Conservation (phyloP, 2,113 vertebrate species). For the Tonatia bakeri region DNA sequence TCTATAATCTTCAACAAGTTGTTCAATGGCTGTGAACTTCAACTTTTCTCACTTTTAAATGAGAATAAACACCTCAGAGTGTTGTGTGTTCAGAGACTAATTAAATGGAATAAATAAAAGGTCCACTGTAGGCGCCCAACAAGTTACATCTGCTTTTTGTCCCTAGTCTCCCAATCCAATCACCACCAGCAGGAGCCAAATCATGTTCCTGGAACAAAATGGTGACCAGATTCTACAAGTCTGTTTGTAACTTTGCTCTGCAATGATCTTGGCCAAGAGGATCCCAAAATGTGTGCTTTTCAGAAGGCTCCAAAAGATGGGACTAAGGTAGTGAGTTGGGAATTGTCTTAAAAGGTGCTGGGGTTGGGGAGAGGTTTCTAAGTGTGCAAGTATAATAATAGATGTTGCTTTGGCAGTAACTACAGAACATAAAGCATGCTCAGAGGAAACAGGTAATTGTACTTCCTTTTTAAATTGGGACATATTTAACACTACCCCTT, state of each 20-base stretch:
- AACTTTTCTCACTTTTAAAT: neutral
- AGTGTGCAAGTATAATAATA: neutral
- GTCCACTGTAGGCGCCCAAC: rapidly evolving
- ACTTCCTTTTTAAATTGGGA: neutral
- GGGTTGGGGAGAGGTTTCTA: rapidly evolving
- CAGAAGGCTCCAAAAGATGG: neutral
- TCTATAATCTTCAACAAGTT: neutral
- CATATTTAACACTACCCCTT: neutral
- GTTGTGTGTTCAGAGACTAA: neutral
- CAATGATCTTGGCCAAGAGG: neutral
- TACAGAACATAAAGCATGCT: neutral
- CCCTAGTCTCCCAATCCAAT: rapidly evolving
- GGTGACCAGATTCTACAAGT: neutral
- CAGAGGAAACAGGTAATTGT: neutral
- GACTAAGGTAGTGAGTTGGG: neutral
- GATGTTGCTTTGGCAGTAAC: neutral
- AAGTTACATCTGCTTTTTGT: neutral
- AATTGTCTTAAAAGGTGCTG: neutral
- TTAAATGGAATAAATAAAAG: neutral
- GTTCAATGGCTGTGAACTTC: neutral
- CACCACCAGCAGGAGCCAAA: neutral
- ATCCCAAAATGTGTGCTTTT: neutral
- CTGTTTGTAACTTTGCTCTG: neutral
- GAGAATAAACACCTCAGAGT: neutral
- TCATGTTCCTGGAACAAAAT: neutral